Base-by-base conservation (phyloP, 2,113 vertebrate genomes). In the Pseudopipra pipra region DNA sequence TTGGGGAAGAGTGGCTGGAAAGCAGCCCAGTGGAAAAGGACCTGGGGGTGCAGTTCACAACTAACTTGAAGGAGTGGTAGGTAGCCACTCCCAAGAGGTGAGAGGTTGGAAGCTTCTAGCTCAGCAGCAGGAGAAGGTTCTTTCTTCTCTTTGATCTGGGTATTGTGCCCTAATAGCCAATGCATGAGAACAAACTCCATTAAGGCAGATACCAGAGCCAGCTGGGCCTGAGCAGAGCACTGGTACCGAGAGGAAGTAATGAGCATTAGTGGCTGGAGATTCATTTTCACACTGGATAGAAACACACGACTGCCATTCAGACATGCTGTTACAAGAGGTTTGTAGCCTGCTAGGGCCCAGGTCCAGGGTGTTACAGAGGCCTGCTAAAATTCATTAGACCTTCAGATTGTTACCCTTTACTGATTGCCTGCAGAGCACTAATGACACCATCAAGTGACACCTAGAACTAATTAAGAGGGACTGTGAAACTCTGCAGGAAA, bases 361-460 rank as follows among this genome's bases (percentile, higher is more conserved):
- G 71, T 41, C 27, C 46, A 17, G 35, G 6, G 12, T 84, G 28
- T 51, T 84, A 55, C 63, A 49, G 25, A 80, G 8, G 33, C 54
- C 21, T 82, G 15, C 51, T 66, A 41, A 72, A 23, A 61, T 66
- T 81, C 14, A 15, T 28, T 41, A 61, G 25, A 41, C 28, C 25
- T 81, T 87, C 30, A 22, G 24, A 37, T 31, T 55, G 28, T 74
- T 49, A 22, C 12, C 22, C 11, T 51, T 82, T 46, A 30, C 14
- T 74, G 35, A 37, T 31, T 73, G 12, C 23, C 21, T 68, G 12
- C 19, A 85, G 35, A 33, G 11, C 16, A 21, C 58, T 43, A 39
- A 33, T 30, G 47, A 59, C 0, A 0, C 21, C 13, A 35, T 17
- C 28, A 55, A 37, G 11, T 51, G 41, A 78, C 46, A 61, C 33